Evolutionary conservation across 2,797 vertebrate species (phyloP).

Genomic region (Parambassis ranga): DNA sequence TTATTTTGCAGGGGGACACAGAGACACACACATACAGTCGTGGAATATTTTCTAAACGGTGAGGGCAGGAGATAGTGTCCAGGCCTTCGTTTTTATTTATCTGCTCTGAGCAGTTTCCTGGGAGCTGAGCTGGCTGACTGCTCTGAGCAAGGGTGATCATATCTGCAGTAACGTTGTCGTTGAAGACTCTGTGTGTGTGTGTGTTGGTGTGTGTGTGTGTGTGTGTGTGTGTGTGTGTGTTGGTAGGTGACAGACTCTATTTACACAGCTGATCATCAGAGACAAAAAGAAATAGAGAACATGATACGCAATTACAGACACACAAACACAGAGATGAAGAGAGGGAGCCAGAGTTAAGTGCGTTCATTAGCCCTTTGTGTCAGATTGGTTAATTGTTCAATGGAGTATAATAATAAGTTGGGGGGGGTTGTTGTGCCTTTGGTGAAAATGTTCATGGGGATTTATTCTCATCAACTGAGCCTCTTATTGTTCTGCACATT

Average conservation of each 20-base stretch:
- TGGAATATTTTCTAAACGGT: conserved; percentile 37
- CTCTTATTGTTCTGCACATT: conserved; percentile 34
- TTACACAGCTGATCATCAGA: conserved; percentile 57
- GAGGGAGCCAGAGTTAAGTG: conserved; percentile 43
- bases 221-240: conserved; percentile 3
- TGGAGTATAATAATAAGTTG: conserved; percentile 60
- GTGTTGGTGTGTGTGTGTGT: background rate
- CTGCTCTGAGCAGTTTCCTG: conserved; percentile 37
- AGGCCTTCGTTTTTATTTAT: conserved; percentile 64
- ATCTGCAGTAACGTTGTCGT: conserved; percentile 55
- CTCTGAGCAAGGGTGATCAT: conserved; percentile 57
- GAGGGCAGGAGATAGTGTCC: conserved; percentile 59
- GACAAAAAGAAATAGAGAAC: conserved; percentile 43
- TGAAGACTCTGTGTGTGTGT: conserved; percentile 26
- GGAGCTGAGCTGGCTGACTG: conserved; percentile 51
- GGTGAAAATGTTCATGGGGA: conserved; percentile 43
- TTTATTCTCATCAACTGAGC: conserved; percentile 44
- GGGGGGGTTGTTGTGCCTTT: conserved; percentile 45
- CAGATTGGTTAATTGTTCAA: conserved; percentile 70
- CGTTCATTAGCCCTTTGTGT: conserved; percentile 67
- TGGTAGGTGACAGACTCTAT: conserved; percentile 52
- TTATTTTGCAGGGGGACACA: conserved; percentile 34
- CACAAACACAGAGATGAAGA: conserved; percentile 25
- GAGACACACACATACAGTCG: conserved; percentile 13
- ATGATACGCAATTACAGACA: conserved; percentile 60